Percentiles rank a stretch among this genome's conserved stretches.
Conservation (phyloP, 2,113 vertebrate genomes). For the Sturnus vulgaris region DNA sequence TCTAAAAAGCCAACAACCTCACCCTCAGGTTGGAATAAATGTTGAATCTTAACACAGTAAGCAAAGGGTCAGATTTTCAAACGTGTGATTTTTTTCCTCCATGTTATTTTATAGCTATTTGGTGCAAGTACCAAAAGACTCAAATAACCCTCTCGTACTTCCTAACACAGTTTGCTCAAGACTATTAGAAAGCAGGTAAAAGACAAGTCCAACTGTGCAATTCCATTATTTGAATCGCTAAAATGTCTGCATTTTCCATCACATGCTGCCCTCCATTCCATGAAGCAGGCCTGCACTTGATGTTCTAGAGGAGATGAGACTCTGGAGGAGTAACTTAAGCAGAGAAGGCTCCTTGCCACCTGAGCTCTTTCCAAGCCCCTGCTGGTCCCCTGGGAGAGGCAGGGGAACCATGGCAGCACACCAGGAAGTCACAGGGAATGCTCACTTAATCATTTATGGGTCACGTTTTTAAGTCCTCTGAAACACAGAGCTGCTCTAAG, state of each 20-base stretch:
- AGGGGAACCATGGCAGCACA: neutral
- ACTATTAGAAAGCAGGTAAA: neutral
- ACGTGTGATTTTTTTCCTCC: accelerated
- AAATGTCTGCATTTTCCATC: neutral
- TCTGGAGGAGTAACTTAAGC: neutral
- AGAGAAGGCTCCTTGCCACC: neutral
- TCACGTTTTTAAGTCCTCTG: neutral
- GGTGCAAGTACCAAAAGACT: neutral
- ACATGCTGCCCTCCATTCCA: neutral
- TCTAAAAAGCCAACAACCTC: neutral
- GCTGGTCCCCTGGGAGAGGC: neutral
- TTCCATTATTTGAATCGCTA: neutral
- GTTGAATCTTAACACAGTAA: neutral
- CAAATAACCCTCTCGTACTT: neutral
- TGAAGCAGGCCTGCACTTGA: neutral
- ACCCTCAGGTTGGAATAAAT: neutral
- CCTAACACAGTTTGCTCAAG: neutral
- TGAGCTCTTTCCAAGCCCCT: neutral
- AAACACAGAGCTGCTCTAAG: neutral
- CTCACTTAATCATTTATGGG: neutral
- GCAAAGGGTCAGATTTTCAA: neutral
- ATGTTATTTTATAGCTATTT: neutral
- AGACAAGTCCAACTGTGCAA: neutral
- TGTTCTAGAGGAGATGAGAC: neutral
- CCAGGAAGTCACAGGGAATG: neutral